Conservation (phyloP, 1,140 invertebrate species). For the Drosophila pectinifera region DNA sequence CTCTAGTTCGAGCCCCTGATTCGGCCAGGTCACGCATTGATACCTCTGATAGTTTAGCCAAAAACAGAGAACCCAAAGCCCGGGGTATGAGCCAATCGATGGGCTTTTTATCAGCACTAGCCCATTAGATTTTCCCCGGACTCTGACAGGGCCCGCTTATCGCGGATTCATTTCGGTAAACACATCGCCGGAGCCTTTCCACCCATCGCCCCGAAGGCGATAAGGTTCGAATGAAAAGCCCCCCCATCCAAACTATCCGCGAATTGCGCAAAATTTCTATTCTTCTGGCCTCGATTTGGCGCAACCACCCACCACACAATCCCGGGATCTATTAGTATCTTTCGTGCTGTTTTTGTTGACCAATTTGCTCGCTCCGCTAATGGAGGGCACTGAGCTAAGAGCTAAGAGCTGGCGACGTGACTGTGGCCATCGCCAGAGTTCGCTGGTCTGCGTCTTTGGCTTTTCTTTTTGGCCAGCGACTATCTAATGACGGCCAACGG, state of each 20-base stretch:
- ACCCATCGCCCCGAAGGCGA: background rate
- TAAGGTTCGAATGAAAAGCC: conserved; percentile 34
- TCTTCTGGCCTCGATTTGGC: conserved; percentile 44
- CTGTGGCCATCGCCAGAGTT: conserved; percentile 22
- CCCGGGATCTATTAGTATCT: conserved; percentile 12
- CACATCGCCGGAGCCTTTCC: conserved; percentile 14
- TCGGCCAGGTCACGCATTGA: conserved; percentile 72
- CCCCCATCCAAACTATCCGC: background rate
- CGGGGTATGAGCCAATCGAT: conserved; percentile 52
- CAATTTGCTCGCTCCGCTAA: conserved; percentile 37
- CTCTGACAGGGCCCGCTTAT: conserved; percentile 48
- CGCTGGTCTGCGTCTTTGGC: background rate
- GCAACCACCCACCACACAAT: background rate
- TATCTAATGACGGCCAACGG: conserved; percentile 70
- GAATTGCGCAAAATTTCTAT: conserved; percentile 23
- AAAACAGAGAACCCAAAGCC: background rate
- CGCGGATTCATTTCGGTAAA: conserved; percentile 68
- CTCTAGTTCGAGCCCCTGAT: conserved; percentile 51
- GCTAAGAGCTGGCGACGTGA: conserved; percentile 26
- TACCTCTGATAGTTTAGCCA: background rate
- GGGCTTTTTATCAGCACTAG: conserved; percentile 44
- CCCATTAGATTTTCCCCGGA: conserved; percentile 17
- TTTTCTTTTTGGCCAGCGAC: conserved; percentile 41
- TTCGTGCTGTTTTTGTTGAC: conserved; percentile 19
- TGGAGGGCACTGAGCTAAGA: conserved; percentile 8